Conservation (phyloP, 2,797 vertebrate species). For the Lophura swinhoii region DNA sequence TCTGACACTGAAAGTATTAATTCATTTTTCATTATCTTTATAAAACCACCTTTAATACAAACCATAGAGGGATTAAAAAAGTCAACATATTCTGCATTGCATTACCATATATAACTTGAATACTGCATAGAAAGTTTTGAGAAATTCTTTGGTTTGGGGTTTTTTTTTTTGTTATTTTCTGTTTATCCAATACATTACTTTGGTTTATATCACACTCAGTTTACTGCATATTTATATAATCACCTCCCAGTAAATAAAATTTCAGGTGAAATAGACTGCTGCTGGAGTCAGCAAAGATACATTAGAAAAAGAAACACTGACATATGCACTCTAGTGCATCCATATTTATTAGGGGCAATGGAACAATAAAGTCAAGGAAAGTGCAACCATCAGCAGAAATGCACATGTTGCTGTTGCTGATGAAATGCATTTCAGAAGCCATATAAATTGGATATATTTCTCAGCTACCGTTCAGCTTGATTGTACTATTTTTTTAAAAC, state of each 20-base stretch:
- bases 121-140: neutral
- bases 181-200: neutral
- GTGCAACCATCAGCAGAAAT: conserved; percentile 54
- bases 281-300: conserved; percentile 44
- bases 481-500: neutral
- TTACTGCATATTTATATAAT: conserved; percentile 1
- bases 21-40: neutral
- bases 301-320: neutral
- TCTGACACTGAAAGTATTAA: neutral
- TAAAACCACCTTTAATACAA: neutral
- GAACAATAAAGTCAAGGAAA: conserved; percentile 46
- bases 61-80: neutral
- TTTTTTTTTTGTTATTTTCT: neutral
- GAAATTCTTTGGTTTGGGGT: neutral
- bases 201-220: neutral
- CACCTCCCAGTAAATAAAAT: neutral
- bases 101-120: neutral
- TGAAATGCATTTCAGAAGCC: conserved; percentile 4
- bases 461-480: neutral
- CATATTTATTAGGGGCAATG: conserved; percentile 48
- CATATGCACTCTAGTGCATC: neutral
- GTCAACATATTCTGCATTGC: neutral
- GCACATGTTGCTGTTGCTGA: neutral
- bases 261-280: neutral
- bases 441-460: neutral